These are phyloP conservation scores for Isaurus tuberculatus DNA, from an alignment of 92 coral and sea anemone genomes.

Conservation along the genomic window DNA sequence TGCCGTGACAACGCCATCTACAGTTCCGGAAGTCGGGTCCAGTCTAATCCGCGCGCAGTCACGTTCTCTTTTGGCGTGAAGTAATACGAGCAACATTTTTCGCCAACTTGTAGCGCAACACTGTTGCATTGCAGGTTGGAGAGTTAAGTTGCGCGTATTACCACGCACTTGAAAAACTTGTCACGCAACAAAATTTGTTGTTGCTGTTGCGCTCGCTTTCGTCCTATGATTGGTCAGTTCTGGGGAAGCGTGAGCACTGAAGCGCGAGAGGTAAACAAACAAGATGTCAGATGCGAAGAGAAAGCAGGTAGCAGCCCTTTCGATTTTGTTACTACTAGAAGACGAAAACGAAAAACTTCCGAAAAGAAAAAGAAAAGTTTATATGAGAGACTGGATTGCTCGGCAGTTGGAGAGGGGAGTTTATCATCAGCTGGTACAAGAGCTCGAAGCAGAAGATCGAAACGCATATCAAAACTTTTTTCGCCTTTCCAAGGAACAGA, in stretches of 20 bases:
- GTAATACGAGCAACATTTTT: not conserved
- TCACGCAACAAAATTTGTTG: not conserved
- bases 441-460: not conserved
- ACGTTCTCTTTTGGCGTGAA: too few species aligned
- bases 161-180: not conserved
- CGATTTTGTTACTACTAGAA: not conserved
- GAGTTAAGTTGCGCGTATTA: not conserved
- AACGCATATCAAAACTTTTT: not conserved
- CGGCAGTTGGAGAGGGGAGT: conserved; percentile 34
- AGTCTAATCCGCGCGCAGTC: too few species aligned
- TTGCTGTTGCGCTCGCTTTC: not conserved
- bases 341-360: not conserved
- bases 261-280: not conserved
- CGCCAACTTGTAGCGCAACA: too few species aligned
- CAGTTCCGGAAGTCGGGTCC: too few species aligned
- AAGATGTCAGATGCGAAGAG: conserved; percentile 13
- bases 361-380: conserved; percentile 23
- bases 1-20: too few species aligned
- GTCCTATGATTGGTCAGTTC: conserved; percentile 1
- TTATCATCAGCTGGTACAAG: conserved; percentile 51
- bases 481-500: conserved; percentile 4
- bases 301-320: not conserved
- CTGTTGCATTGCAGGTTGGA: too few species aligned
- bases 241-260: not conserved
- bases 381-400: conserved; percentile 32